These are phyloP conservation scores for Porites australiensis DNA, from an alignment of 64 coral and sea anemone genomes.

Conservation along the genomic window DNA sequence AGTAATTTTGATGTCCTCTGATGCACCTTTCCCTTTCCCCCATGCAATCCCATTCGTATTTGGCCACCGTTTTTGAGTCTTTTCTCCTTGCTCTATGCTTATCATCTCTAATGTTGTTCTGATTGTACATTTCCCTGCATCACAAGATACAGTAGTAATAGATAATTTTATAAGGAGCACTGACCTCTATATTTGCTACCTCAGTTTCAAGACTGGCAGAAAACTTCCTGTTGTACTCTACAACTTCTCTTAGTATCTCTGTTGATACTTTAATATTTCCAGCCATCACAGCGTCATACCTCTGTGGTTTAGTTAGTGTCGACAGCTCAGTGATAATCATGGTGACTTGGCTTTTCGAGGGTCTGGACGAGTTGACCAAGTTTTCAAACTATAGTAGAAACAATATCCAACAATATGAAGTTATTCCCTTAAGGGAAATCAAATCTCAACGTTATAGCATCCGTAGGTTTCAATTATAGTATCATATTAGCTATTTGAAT, in stretches of 20 bases:
- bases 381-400: slow-evolving; percentile 6
- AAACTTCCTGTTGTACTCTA: slow-evolving; percentile 45
- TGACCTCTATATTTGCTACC: slow-evolving; percentile 35
- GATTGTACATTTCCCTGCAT: too few relatives aligned
- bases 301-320: neutral
- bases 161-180: neutral
- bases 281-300: slow-evolving; percentile 39
- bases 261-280: slow-evolving; percentile 64
- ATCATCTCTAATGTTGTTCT: too few relatives aligned
- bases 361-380: slow-evolving; percentile 14
- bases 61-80: too few relatives aligned
- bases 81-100: too few relatives aligned
- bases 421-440: too few relatives aligned
- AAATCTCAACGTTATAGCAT: too few relatives aligned
- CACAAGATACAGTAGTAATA: too few relatives aligned
- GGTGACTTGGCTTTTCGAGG: slow-evolving; percentile 12
- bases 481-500: too few relatives aligned
- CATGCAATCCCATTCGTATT: too few relatives aligned
- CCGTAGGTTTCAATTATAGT: too few relatives aligned
- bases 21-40: too few relatives aligned
- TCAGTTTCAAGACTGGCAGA: neutral
- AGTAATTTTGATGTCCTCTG: too few relatives aligned
- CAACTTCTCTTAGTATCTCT: slow-evolving; percentile 36
- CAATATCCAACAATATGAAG: neutral
- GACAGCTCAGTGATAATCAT: slow-evolving; percentile 16